Percentiles rank a stretch among this genome's conserved stretches.
phyloP scores from a whole-genome alignment of 1,140 invertebrate species.

The Steinernema khuongi region DNA sequence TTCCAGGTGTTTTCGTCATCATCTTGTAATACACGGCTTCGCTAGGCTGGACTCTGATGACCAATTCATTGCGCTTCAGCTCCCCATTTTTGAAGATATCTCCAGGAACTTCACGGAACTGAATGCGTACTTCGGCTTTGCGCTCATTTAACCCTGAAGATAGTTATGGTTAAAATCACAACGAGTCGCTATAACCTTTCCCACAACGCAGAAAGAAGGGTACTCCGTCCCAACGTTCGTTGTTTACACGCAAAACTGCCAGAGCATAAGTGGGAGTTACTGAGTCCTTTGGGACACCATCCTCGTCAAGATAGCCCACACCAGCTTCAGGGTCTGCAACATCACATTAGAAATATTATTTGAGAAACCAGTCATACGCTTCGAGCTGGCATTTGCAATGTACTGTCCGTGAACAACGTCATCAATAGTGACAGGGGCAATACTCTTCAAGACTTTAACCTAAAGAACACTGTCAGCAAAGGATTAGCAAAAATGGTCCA shows the following conservation, averaged over 20 bases:
- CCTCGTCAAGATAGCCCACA: slow-evolving; percentile 83
- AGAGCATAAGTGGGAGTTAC: slow-evolving; percentile 86
- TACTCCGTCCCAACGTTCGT: slow-evolving; percentile 94
- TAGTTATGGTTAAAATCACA: not conserved
- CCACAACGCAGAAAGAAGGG: slow-evolving; percentile 92
- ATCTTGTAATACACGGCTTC: slow-evolving; percentile 94
- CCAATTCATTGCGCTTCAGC: slow-evolving; percentile 85
- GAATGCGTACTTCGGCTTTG: slow-evolving; percentile 71
- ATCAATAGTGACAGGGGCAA: slow-evolving; percentile 71
- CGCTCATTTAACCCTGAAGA: slow-evolving; percentile 27
- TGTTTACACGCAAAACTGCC: slow-evolving; percentile 77
- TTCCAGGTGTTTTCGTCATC: slow-evolving; percentile 93
- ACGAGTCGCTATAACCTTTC: slow-evolving; percentile 68
- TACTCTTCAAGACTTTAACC: slow-evolving; percentile 87
- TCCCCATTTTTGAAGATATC: slow-evolving; percentile 79
- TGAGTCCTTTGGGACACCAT: slow-evolving; percentile 79
- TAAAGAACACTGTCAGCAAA: slow-evolving; percentile 54
- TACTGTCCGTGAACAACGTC: slow-evolving; percentile 94
- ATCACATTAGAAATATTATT: no score
- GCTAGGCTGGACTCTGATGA: slow-evolving; percentile 90
- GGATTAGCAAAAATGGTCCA: slow-evolving; percentile 49
- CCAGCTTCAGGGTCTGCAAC: slow-evolving; percentile 15
- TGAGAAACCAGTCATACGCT: no score
- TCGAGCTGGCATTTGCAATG: slow-evolving; percentile 76
- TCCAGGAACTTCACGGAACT: slow-evolving; percentile 81